Percentiles rank a stretch among this genome's conserved stretches.
Conservation (phyloP, 2,113 vertebrate genomes). For the Cyprinodon variegatus region DNA sequence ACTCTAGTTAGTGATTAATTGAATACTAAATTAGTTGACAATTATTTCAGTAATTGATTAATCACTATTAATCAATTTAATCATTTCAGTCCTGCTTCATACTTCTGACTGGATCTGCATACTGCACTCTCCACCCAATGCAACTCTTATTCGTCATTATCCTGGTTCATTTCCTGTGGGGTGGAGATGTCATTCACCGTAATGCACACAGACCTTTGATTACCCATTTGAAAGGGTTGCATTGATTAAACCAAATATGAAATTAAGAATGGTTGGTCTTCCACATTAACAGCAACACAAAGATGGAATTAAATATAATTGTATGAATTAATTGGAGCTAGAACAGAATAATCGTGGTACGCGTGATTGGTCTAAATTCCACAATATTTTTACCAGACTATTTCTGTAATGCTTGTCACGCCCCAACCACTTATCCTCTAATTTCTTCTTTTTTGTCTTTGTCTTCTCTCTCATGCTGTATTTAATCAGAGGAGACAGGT, state of each 20-base stretch:
- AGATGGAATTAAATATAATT: conserved; percentile 5
- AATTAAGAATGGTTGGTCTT: conserved; percentile 6
- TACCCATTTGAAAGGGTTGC: background rate
- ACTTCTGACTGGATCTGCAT: background rate
- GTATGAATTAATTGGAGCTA: background rate
- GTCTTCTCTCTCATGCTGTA: conserved; percentile 21
- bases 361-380: conserved; percentile 7
- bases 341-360: conserved; percentile 10
- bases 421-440: conserved; percentile 21
- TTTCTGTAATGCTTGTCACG: conserved; percentile 13
- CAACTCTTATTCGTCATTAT: background rate
- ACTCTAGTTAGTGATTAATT: too few species aligned
- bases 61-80: too few species aligned
- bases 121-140: background rate
- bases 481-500: conserved; percentile 65
- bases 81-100: too few species aligned
- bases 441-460: conserved; percentile 22
- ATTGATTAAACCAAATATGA: conserved; percentile 1
- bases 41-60: too few species aligned
- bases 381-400: background rate
- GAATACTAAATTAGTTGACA: too few species aligned
- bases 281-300: conserved; percentile 7
- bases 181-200: background rate
- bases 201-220: background rate
- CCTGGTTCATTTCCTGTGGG: background rate